phyloP scores from a whole-genome alignment of 2,888 invertebrate species.

The Archaeoteleia sp. region DNA sequence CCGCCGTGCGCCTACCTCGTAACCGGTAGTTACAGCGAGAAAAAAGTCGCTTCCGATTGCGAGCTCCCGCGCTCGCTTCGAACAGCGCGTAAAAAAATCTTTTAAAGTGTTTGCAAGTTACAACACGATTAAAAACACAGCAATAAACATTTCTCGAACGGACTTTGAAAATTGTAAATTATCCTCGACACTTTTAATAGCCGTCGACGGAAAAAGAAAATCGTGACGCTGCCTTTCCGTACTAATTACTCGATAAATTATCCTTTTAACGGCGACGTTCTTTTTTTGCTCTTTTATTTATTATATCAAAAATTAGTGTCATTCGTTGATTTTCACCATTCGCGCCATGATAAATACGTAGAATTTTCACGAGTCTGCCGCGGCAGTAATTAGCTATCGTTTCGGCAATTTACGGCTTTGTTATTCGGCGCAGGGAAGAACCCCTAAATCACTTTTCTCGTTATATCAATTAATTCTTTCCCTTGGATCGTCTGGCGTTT shows the following conservation, averaged over 20 bases:
- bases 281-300: too few species aligned
- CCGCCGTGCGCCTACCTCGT: conserved; percentile 52
- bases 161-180: too few species aligned
- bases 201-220: too few species aligned
- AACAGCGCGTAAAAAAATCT: conserved; percentile 27
- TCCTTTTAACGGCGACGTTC: too few species aligned
- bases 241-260: too few species aligned
- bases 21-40: conserved; percentile 37
- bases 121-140: conserved; percentile 10
- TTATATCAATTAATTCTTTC: conserved; percentile 32
- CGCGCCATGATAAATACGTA: conserved; percentile 27
- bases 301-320: conserved; percentile 11
- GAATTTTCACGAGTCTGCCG: conserved; percentile 27
- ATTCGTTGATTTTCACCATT: conserved; percentile 38
- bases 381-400: conserved; percentile 43
- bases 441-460: conserved; percentile 38
- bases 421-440: conserved; percentile 41
- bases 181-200: too few species aligned
- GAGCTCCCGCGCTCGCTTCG: conserved; percentile 16
- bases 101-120: conserved; percentile 12
- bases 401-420: conserved; percentile 49
- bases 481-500: conserved; percentile 23
- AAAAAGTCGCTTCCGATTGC: conserved; percentile 33
- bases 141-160: background rate
- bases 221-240: too few species aligned